phyloP scores from a whole-genome alignment of 2,113 vertebrate genomes.

The Aramus guarauna region DNA sequence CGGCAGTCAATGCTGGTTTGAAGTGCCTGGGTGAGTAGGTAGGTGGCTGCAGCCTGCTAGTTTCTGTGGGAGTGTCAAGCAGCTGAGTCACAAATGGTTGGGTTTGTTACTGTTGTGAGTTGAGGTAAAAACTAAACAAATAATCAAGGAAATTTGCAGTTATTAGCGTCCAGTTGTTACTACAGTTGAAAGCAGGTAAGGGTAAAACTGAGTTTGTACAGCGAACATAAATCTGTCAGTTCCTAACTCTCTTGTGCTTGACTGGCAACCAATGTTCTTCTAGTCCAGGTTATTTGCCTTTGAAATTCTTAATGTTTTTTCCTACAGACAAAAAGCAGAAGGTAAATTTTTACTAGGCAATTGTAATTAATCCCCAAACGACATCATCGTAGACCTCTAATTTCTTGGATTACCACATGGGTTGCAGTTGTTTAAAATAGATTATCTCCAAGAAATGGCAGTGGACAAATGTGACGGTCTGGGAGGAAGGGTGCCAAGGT shows the following conservation, averaged over 20 bases:
- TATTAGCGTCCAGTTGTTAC: background rate
- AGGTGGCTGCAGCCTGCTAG: background rate
- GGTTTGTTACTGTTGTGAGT: background rate
- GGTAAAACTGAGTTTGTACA: background rate
- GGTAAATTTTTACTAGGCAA: background rate
- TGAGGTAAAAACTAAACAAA: background rate
- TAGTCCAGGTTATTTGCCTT: background rate
- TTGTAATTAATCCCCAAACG: background rate
- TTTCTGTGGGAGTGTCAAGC: background rate
- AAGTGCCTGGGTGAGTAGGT: background rate
- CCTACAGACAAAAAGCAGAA: background rate
- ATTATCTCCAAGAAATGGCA: background rate
- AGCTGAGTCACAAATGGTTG: background rate
- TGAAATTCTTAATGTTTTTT: background rate
- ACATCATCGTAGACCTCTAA: background rate
- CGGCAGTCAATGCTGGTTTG: background rate
- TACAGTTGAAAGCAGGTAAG: background rate
- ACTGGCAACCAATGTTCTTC: background rate
- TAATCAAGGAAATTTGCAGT: background rate
- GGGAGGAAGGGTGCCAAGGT: background rate
- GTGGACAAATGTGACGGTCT: background rate
- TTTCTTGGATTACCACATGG: background rate
- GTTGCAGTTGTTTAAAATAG: background rate
- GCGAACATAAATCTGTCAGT: background rate
- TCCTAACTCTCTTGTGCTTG: background rate